Evolutionary conservation across 2,113 vertebrate species (phyloP), one percentile per base, ranked within the genome.

Genomic region (Hippoglossus stenolepis): DNA sequence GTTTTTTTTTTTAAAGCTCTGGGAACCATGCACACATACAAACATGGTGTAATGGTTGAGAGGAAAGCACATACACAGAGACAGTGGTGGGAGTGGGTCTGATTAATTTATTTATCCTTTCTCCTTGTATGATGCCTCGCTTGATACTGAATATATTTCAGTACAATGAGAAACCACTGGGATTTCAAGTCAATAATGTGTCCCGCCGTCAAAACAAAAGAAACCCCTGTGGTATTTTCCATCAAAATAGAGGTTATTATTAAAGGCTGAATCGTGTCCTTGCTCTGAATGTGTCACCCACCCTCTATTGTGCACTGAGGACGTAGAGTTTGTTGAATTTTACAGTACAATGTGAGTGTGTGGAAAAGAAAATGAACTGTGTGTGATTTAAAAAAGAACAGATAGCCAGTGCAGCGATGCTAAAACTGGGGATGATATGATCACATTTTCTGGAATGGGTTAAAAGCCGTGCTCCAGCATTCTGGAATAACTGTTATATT

Each of bases 1-100:
- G 3, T 38, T 31, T 45, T 49, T 31, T 45, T 49, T 77, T 51
- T 77, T 45, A 74, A 80, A 59, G 74, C 77, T 67, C 45, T 61
- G 65, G 58, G 47, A 87, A 63, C 12, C 31, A 24, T 26, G 0
- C 14, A 62, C 9, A 56, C 3, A 18, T 28, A 62, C 20, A 70
- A 35, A 65, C 14, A 31, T 53, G 23, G 7, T 35, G 5, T 53
- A 21, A 40, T 45, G 17, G 28, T 35, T 59, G 21, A 59, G 5
- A 31, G 31, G 70, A 15, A 57, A 67, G 53, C 17, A 17, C 23
- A 26, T 23, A 23, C 13, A 28, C 20, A 47, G 0, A 47, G 8
- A 35, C 21, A 24, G 40, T 15, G 17, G 45, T 51, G 14, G 13
- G 21, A 68, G 28, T 35, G 2, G 21, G n/a, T 62, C 7, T 13